phyloP scores from a whole-genome alignment of 2,113 vertebrate species.

The Prunella himalayana region DNA sequence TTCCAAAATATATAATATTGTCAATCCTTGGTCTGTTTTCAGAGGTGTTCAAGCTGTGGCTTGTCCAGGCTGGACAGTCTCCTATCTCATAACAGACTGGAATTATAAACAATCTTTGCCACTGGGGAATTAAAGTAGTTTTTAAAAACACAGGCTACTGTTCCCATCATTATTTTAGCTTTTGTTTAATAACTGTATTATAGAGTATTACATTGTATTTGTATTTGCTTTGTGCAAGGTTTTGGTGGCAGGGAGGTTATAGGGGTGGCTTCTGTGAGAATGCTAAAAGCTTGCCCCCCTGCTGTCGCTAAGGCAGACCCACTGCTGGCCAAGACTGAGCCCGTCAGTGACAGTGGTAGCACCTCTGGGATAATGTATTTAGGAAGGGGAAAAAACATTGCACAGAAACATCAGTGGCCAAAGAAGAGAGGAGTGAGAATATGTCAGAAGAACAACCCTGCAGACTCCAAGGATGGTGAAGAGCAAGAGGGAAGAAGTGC shows the following conservation, averaged over 20 bases:
- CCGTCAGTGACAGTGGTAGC: fast-evolving
- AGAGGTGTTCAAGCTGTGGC: neutral
- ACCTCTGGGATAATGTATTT: neutral
- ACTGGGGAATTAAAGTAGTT: neutral
- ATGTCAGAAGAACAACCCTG: neutral
- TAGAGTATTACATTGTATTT: neutral
- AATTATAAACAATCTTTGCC: neutral
- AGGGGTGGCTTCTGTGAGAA: neutral
- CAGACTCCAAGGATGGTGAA: neutral
- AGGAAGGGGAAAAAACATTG: neutral
- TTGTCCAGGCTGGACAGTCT: neutral
- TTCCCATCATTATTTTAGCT: neutral
- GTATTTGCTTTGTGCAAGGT: neutral
- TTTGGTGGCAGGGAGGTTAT: neutral
- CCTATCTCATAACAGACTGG: neutral
- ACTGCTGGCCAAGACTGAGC: neutral
- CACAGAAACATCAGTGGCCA: fast-evolving
- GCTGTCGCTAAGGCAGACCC: neutral
- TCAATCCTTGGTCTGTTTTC: neutral
- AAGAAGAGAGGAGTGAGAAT: neutral
- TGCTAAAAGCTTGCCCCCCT: neutral
- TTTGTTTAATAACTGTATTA: neutral
- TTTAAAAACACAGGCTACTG: neutral
- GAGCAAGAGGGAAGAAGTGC: neutral
- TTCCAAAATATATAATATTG: neutral